Base-by-base conservation (phyloP, 1,140 invertebrate species). In the Scaptodrosophila lebanonensis region DNA sequence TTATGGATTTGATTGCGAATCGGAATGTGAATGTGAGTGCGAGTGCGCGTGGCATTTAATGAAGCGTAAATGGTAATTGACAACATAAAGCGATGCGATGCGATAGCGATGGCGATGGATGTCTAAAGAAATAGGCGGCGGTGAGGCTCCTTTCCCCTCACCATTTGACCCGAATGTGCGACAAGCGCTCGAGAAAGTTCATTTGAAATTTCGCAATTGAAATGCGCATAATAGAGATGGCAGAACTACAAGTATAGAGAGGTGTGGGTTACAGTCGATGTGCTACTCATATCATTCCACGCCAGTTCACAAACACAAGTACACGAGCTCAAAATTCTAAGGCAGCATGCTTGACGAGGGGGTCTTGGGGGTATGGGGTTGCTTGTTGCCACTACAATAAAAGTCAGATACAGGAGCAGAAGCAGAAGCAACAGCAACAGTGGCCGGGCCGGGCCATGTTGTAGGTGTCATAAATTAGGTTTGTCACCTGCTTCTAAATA, bases 1-100 rank as follows among this genome's bases (percentile, higher is more conserved):
- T 5, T 29, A 9, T 9, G 27, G 5, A 29, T 29, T 29, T 29
- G 27, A n/a, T 36, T 30, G 44, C 29, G 18, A 42, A 40, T 43
- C 66, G 32, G 39, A 27, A 66, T 44, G 42, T 57, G 59, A 48
- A 66, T 22, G 40, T 45, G 45, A 35, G 36, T 11, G 44, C 36
- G 43, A 38, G 47, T 69, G 66, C 53, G 66, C 56, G 49, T 54
- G 66, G 61, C 53, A 69, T 70, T 72, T 83, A 82, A 82, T 82
- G 75, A 82, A 82, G 75, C 75, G 76, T 82, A 83, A 82, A 82
- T 73, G 76, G 66, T 83, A 82, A 82, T 82, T 82, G 75, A 82
- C 75, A 79, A 39, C 76, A 63, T 54, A 76, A 83, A 77, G n/a
- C n/a, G n/a, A n/a, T n/a, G n/a, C n/a, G n/a, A n/a, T n/a, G n/a